Base-by-base conservation (phyloP, 2,888 invertebrate genomes). In the Pseudolycoriella hygida region DNA sequence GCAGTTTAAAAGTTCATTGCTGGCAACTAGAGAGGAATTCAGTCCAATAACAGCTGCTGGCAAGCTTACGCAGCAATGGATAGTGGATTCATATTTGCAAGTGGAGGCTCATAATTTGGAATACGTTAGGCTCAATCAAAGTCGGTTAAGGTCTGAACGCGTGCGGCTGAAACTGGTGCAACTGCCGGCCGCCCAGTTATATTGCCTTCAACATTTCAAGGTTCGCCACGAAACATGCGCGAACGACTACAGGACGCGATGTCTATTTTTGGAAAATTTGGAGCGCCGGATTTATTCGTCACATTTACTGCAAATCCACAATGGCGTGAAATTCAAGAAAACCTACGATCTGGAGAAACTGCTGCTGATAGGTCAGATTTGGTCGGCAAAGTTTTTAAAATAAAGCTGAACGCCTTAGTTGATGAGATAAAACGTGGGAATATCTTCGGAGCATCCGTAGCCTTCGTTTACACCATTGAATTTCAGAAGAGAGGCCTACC, bases 81-180 rank as follows among this genome's bases (percentile, higher is more conserved):
- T 54, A 15, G 60, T 62, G 14, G 60, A 64, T 48, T 53, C 55
- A 54, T 62, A 58, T 51, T 58, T 51, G 0, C 60, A 60, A 51
- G 54, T 60, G 25, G 60, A 63, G 50, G 52, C 49, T 11, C 55
- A 61, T 48, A 53, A 57, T 12, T 46, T 63, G 11, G 30, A 40
- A 6, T 62, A 47, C 46, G 48, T 59, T 34, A 50, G 57, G 32
- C 52, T 50, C 4, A 57, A 62, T 47, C 58, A 63, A 49, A 37
- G 17, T 1, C 54, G 56, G 42, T 47, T 60, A 44, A 48, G 53
- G 18, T 41, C 55, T 40, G 55, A 56, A 48, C 57, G 11, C 37
- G n/a, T 14, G 48, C 42, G 32, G 53, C 59, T 42, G 54, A 20
- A 3, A 48, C 58, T 52, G 51, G 40, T 40, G 43, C 46, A 10